Evolutionary conservation across 2,888 invertebrate genomes (phyloP).

Genomic region (Thymelicus lineola): DNA sequence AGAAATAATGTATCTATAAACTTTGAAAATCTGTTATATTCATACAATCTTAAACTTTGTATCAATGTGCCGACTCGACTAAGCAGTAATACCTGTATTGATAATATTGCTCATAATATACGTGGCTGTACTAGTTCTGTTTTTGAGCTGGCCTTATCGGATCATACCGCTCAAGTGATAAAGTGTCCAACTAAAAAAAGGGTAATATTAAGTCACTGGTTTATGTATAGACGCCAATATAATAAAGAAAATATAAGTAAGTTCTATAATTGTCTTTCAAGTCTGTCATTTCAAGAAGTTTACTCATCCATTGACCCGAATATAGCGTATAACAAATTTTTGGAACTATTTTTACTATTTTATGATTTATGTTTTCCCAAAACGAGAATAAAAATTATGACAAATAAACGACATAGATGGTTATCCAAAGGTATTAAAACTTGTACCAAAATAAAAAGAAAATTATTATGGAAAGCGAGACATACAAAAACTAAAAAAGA

Average conservation of each 20-base stretch:
- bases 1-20: too few species aligned
- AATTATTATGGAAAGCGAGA: constrained; percentile 2
- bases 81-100: too few species aligned
- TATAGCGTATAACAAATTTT: background rate
- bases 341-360: constrained; percentile 1
- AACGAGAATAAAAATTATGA: background rate
- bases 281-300: background rate
- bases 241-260: background rate
- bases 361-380: background rate
- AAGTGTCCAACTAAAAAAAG: too few species aligned
- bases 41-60: too few species aligned
- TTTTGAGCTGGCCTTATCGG: too few species aligned
- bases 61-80: too few species aligned
- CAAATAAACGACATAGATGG: background rate
- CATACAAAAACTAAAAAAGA: background rate
- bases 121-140: too few species aligned
- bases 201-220: too few species aligned
- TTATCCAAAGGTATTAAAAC: background rate
- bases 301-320: background rate
- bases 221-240: too few species aligned
- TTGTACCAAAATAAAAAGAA: constrained; percentile 1
- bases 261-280: background rate
- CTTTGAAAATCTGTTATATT: too few species aligned
- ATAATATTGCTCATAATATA: too few species aligned
- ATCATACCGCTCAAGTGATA: too few species aligned